Conservation (phyloP, 2,888 invertebrate genomes). For the Lagria hirta region DNA sequence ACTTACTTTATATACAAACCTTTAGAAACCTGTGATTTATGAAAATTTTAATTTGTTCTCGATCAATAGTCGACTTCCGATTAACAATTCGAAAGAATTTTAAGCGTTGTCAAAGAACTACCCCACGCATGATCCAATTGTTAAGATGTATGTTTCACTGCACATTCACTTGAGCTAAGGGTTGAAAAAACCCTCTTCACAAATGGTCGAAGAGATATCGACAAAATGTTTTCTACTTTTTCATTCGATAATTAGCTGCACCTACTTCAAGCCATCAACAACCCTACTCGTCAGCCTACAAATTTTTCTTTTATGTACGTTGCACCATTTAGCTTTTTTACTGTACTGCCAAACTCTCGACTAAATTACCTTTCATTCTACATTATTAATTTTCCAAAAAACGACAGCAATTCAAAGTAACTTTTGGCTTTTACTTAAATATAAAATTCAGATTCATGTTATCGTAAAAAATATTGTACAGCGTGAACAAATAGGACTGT, state of each 20-base stretch:
- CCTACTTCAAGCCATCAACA: slow-evolving; percentile 11
- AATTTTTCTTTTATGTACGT: slow-evolving; percentile 10
- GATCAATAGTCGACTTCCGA: slow-evolving; percentile 26
- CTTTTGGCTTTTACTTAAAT: too few species aligned
- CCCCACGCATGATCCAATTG: slow-evolving; percentile 36
- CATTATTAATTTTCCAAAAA: too few species aligned
- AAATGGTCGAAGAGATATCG: slow-evolving; percentile 25
- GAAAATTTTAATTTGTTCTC: slow-evolving; percentile 33
- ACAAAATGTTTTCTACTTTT: slow-evolving; percentile 32
- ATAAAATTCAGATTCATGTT: too few species aligned
- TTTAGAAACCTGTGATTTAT: slow-evolving; percentile 32
- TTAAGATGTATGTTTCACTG: slow-evolving; percentile 33
- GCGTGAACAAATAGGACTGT: too few species aligned
- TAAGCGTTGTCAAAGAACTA: slow-evolving; percentile 31
- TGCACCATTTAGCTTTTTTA: too few species aligned
- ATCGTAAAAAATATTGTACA: too few species aligned
- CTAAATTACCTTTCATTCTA: too few species aligned
- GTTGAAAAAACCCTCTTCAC: slow-evolving; percentile 27
- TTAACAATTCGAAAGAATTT: slow-evolving; percentile 19
- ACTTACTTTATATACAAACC: slow-evolving; percentile 26
- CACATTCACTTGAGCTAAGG: slow-evolving; percentile 34
- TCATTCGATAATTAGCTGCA: slow-evolving; percentile 30
- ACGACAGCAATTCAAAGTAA: too few species aligned
- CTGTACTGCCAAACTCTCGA: too few species aligned
- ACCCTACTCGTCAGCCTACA: slow-evolving; percentile 9